These are phyloP conservation scores for Maniola jurtina DNA, from an alignment of 1,140 invertebrate genomes.

Conservation along the genomic window DNA sequence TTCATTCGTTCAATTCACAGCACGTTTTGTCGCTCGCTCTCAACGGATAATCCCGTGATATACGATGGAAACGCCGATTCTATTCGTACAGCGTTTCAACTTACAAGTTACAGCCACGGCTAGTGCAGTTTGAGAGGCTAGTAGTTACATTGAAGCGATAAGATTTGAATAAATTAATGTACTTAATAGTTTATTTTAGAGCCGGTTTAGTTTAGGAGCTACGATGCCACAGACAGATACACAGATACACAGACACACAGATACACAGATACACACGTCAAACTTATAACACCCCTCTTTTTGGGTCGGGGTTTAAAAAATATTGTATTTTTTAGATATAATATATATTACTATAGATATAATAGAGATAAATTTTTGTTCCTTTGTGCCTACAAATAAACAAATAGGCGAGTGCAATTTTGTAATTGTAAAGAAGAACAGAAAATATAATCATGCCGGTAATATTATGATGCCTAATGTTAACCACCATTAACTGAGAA, in stretches of 20 bases:
- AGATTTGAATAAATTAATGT: conserved; percentile 1
- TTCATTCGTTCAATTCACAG: conserved; percentile 7
- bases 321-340: too few species aligned
- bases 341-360: too few species aligned
- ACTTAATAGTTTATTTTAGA: not conserved
- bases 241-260: too few species aligned
- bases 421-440: not conserved
- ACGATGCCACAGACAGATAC: too few species aligned
- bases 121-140: not conserved
- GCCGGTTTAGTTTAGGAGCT: too few species aligned
- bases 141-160: not conserved
- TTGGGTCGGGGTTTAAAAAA: too few species aligned
- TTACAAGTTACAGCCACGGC: not conserved
- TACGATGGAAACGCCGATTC: conserved; percentile 10
- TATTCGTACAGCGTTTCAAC: not conserved
- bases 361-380: too few species aligned
- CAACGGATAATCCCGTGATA: conserved; percentile 8
- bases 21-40: conserved; percentile 12
- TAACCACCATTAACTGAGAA: not conserved
- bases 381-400: too few species aligned
- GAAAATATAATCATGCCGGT: not conserved
- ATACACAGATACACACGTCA: too few species aligned
- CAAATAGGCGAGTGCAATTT: not conserved
- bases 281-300: too few species aligned
- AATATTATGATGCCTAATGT: not conserved